Evolutionary conservation across 2,113 vertebrate species (phyloP).

Genomic region (Rhinopithecus roxellana): DNA sequence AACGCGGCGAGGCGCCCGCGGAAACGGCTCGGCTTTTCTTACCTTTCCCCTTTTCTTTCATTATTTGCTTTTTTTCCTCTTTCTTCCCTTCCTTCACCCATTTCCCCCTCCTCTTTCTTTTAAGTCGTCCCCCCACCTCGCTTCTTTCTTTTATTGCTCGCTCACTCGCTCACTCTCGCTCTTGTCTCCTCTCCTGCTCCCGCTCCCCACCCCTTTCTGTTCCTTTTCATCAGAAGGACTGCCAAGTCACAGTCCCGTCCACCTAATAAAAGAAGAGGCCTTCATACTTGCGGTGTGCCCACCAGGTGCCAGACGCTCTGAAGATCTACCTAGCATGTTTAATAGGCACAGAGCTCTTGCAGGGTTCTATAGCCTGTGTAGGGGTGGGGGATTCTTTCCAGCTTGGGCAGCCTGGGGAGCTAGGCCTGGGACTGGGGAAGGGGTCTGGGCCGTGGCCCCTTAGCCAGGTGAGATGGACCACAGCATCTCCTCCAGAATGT

Average conservation of each 20-base stretch:
- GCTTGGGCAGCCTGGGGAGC: neutral
- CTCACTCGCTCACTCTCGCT: too few species aligned
- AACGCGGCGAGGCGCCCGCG: neutral
- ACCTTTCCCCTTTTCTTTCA: neutral
- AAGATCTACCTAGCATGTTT: neutral
- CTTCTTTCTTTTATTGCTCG: neutral
- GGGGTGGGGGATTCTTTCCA: neutral
- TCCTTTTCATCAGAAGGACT: neutral
- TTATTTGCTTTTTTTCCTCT: neutral
- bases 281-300: neutral
- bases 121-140: too few species aligned
- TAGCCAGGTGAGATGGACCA: neutral
- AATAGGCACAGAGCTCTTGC: too few species aligned
- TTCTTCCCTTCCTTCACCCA: neutral
- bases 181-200: neutral
- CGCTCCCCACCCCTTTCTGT: too few species aligned
- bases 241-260: neutral
- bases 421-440: neutral
- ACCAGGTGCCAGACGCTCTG: neutral
- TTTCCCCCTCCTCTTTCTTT: neutral
- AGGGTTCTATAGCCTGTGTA: neutral
- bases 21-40: neutral
- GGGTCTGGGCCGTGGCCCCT: too few species aligned
- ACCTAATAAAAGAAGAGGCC: neutral
- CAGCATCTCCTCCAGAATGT: neutral